Evolutionary conservation across 37 sponge, comb jelly and placozoan species (phyloP).

Genomic region (Oscarella lobularis): DNA sequence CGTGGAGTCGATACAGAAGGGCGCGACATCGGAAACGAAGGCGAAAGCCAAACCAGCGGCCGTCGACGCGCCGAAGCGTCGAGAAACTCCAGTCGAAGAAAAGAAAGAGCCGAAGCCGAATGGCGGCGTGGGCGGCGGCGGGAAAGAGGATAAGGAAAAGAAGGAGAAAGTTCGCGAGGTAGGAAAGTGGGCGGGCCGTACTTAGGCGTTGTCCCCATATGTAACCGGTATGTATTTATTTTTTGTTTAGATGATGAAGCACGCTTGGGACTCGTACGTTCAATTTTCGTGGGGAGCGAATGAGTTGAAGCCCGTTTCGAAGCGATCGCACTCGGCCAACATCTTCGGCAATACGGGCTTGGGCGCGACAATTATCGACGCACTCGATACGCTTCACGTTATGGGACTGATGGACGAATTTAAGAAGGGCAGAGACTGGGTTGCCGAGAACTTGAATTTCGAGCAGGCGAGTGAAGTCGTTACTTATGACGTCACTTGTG

Average conservation of each 20-base stretch:
- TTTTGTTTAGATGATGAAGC: constrained; percentile 56
- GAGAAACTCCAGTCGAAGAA: no score
- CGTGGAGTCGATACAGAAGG: no score
- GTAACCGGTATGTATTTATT: no score
- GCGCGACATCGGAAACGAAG: no score
- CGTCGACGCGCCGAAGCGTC: neutral
- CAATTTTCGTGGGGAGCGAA: constrained; percentile 76
- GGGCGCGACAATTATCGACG: constrained; percentile 81
- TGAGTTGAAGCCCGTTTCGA: constrained; percentile 63
- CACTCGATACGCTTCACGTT: constrained; percentile 72
- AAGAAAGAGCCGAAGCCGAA: neutral
- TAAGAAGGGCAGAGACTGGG: constrained; percentile 63
- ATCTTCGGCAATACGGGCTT: constrained; percentile 61
- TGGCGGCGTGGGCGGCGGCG: neutral
- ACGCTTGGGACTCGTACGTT: constrained; percentile 74
- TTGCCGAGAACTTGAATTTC: constrained; percentile 33
- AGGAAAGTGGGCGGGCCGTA: no score
- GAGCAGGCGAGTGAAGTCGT: neutral
- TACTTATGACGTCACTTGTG: neutral
- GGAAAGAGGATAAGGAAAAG: no score
- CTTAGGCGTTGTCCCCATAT: no score
- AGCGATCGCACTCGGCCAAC: constrained; percentile 45
- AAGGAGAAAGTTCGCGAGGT: no score
- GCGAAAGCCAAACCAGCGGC: neutral
- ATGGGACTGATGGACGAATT: constrained; percentile 69